Percentiles rank a stretch among this genome's conserved stretches.
These are phyloP conservation scores for Rhinophrynus dorsalis DNA, from an alignment of 2,797 vertebrate species.

Conservation along the genomic window DNA sequence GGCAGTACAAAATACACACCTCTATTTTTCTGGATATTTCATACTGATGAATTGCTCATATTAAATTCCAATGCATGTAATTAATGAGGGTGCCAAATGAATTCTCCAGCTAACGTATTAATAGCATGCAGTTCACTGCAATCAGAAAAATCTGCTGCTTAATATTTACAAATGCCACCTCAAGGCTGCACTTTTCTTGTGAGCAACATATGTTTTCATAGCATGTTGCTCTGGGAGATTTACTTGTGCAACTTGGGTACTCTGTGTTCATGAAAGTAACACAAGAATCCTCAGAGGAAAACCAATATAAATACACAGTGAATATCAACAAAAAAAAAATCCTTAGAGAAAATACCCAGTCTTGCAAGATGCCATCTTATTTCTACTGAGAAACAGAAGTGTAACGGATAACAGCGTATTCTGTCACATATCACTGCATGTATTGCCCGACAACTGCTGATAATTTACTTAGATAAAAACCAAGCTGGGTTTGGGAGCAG, in stretches of 20 bases:
- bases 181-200: constrained; percentile 10
- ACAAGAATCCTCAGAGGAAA: constrained; percentile 53
- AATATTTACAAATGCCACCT: constrained; percentile 26
- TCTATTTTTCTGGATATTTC: constrained; percentile 23
- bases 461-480: background rate
- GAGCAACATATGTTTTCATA: constrained; percentile 42
- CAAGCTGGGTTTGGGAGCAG: background rate
- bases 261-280: constrained; percentile 55
- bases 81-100: constrained; percentile 36
- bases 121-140: constrained; percentile 21
- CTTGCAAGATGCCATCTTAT: constrained; percentile 54
- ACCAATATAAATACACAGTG: constrained; percentile 58
- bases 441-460: background rate
- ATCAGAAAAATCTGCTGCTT: constrained; percentile 27
- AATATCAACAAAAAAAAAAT: constrained; percentile 60
- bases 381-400: constrained; percentile 53
- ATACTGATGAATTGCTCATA: constrained; percentile 39
- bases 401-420: constrained; percentile 44
- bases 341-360: constrained; percentile 56
- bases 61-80: constrained; percentile 41
- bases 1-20: background rate
- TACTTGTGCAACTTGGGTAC: constrained; percentile 52
- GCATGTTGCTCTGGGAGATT: constrained; percentile 35
- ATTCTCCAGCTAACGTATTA: constrained; percentile 32
- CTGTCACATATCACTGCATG: background rate